Evolutionary conservation across 1,140 invertebrate genomes (phyloP), one percentile per base, ranked within the genome.

Genomic region (Oncopodura yosiiana): DNA sequence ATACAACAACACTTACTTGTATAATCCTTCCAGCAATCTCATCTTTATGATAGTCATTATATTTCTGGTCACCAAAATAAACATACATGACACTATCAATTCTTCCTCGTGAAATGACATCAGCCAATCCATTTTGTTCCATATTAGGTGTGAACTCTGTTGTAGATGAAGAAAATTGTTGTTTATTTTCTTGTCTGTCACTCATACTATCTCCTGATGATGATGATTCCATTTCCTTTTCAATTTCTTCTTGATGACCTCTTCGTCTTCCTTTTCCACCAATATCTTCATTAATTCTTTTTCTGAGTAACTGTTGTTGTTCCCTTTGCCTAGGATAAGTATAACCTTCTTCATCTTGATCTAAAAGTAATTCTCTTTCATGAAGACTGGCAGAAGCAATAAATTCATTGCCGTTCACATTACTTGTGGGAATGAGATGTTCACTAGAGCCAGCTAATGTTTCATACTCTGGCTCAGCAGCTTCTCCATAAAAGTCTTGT

Each of bases 61-160:
- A 9, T 42, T 42, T 58, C 39, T 61, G 61, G 53, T 64, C 64
- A 36, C 75, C 75, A 65, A 75, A 77, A 62, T 77, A 77, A 19
- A 77, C 74, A 55, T 76, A 77, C 74, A 77, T 76, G 44, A 77
- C 70, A 56, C 73, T 74, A 63, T 77, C 75, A 45, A 77, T 77
- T 38, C 62, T 42, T 43, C 62, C 62, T 37, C 62, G 38, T 18
- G 62, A 61, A 42, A 64, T 64, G 16, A 64, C 56, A 61, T 64
- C 62, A 12, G 56, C 56, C 16, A 62, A 16, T 26, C 52, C 56
- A 36, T 26, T 44, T 23, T 53, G 49, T 21, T 36, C 49, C 21
- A 41, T 42, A 14, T 41, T 41, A 11, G n/a, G n/a, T 34, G 8
- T 34, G 30, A n/a, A 9, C 8, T 8, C n/a, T 34, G 8, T 34